These are phyloP conservation scores for Tipula vernalis DNA, from an alignment of 2,888 invertebrate species.

Conservation along the genomic window DNA sequence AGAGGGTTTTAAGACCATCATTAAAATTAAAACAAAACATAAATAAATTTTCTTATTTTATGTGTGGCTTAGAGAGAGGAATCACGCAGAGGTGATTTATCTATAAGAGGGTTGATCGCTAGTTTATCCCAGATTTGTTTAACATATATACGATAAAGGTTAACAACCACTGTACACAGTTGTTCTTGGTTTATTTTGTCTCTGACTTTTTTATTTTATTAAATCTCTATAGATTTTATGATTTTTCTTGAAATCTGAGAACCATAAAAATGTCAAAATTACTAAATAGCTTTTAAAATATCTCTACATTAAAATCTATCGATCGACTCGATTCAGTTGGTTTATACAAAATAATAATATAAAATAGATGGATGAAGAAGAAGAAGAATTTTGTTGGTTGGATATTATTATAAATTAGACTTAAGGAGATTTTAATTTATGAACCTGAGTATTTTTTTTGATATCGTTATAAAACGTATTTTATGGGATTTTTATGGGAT, in stretches of 20 bases:
- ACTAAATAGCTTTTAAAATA: neutral
- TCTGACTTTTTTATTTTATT: neutral
- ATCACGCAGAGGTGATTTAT: neutral
- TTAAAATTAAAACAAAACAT: neutral
- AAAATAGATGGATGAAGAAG: neutral
- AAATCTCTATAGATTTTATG: neutral
- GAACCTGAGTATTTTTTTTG: neutral
- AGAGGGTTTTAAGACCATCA: neutral
- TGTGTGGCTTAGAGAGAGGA: neutral
- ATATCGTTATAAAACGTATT: neutral
- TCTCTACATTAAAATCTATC: neutral
- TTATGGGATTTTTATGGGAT: neutral
- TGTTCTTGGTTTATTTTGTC: neutral
- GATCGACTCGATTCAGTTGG: neutral
- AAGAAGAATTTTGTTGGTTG: neutral
- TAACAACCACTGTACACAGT: neutral
- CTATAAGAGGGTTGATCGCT: neutral
- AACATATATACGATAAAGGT: neutral
- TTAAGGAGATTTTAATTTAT: neutral
- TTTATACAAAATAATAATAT: neutral
- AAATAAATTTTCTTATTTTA: neutral
- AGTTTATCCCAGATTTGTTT: neutral
- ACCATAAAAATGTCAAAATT: neutral
- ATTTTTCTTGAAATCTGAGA: neutral
- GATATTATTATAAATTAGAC: neutral